Evolutionary conservation across 2,888 invertebrate genomes (phyloP).

Genomic region (Sinohyriopsis cumingii): DNA sequence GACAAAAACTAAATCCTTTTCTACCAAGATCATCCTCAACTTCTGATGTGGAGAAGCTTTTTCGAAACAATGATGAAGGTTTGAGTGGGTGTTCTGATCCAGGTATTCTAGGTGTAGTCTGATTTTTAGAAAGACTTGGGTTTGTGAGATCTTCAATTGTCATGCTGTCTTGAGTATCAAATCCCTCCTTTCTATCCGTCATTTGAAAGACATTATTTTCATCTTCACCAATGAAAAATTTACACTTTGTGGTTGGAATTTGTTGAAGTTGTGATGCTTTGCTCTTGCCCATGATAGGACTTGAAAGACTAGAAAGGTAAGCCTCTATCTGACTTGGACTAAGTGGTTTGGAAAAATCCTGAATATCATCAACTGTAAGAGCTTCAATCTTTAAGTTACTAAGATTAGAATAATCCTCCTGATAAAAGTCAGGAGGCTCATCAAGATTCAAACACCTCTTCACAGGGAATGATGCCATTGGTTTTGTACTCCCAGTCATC

Average conservation of each 20-base stretch:
- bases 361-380: slow-evolving; percentile 26
- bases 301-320: slow-evolving; percentile 57
- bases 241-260: slow-evolving; percentile 50
- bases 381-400: slow-evolving; percentile 17
- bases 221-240: slow-evolving; percentile 52
- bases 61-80: slow-evolving; percentile 7
- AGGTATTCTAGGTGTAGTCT: too few relatives aligned
- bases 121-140: slow-evolving; percentile 30
- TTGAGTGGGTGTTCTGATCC: too few relatives aligned
- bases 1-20: neutral
- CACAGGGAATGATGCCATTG: slow-evolving; percentile 35
- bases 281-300: slow-evolving; percentile 20
- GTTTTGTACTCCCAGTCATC: slow-evolving; percentile 43
- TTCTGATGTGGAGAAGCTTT: slow-evolving; percentile 15
- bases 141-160: slow-evolving; percentile 2
- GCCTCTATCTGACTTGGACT: slow-evolving; percentile 59
- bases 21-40: slow-evolving; percentile 3
- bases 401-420: slow-evolving; percentile 2
- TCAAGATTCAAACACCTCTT: slow-evolving; percentile 49
- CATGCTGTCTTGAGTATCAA: too few relatives aligned
- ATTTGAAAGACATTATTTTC: neutral
- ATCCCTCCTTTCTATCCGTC: too few relatives aligned
- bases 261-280: slow-evolving; percentile 30
- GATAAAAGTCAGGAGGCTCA: neutral
- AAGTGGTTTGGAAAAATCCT: slow-evolving; percentile 50